These are phyloP conservation scores for Plestiodon gilberti DNA, from an alignment of 2,113 vertebrate genomes.

Conservation along the genomic window DNA sequence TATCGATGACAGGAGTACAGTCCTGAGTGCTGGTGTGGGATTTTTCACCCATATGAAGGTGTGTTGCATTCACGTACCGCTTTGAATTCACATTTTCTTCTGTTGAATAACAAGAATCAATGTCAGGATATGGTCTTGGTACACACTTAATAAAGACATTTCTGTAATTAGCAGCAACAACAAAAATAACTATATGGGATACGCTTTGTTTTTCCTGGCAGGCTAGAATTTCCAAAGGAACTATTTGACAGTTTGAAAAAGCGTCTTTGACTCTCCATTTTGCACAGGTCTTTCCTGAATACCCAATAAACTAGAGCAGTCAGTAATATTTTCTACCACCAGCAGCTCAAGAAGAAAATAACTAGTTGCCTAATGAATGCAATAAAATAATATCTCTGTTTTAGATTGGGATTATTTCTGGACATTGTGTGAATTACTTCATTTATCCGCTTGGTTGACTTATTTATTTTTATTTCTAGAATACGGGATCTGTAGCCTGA, in stretches of 20 bases:
- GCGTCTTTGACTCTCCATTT: constrained; percentile 30
- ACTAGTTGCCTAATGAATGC: background rate
- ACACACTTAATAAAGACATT: background rate
- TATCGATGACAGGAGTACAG: background rate
- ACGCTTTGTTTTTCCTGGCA: background rate
- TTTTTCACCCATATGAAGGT: background rate
- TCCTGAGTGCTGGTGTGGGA: background rate
- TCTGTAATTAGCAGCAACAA: background rate
- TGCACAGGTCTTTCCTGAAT: constrained; percentile 28
- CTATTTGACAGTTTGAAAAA: constrained; percentile 40
- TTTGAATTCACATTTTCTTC: background rate
- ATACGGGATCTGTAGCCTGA: background rate
- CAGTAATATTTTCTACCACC: constrained; percentile 37
- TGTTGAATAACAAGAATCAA: background rate
- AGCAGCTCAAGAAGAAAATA: constrained; percentile 25
- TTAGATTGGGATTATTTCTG: background rate
- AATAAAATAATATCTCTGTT: background rate
- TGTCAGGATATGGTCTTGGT: background rate
- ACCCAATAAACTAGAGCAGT: background rate
- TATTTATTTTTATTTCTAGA: background rate
- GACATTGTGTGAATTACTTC: background rate
- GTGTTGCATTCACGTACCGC: no score
- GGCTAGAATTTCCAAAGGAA: constrained; percentile 10
- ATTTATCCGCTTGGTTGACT: background rate
- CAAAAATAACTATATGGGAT: background rate